Base-by-base conservation (phyloP, 23 tunicate species). In the Phallusia fumigata region DNA sequence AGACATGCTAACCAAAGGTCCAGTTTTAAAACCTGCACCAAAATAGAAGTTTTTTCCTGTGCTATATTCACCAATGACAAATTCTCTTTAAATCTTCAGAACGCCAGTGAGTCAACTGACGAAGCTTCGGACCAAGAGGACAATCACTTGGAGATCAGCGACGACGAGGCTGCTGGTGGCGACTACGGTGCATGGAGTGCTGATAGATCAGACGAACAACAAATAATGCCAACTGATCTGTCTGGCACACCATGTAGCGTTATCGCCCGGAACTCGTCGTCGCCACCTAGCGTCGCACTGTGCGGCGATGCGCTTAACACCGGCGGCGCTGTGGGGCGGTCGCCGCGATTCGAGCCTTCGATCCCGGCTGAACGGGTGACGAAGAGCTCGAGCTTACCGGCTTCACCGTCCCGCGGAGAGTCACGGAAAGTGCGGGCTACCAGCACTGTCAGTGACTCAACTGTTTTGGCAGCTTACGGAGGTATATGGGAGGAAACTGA, bases 161-260 rank as follows among this genome's bases (percentile, higher is more conserved):
- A 77, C 64, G 81, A 76, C 36, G 94, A 89, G n/a, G 89, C 80
- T 15, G 88, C 40, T 45, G 90, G 85, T 10, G 88, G 58, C 44
- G 53, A 84, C 26, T 24, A 85, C 86, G 40, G 0, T 90, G 86
- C 86, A 85, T 90, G 95, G 95, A 90, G 95, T 85, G 84, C 84
- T 73, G 95, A 85, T 85, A 90, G 95, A 90, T 90, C 95, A 85
- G 95, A 79, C 35, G 69, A 58, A 58, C 79, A 84, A 64, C 31
- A 77, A 51, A 32, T 15, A 52, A 22, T 35, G 35, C 21, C 78
- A 22, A 80, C 95, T 81, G 87, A 90, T 90, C 95, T 90, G 95
- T 90, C 95, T 85, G 86, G 95, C 95, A 90, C 95, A 90, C 95
- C 95, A 90, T 90, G 89, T 64, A 19, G 65, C 18, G 86, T 80